Conservation (phyloP, 2,888 invertebrate species). For the Chrysotoxum bicinctum region DNA sequence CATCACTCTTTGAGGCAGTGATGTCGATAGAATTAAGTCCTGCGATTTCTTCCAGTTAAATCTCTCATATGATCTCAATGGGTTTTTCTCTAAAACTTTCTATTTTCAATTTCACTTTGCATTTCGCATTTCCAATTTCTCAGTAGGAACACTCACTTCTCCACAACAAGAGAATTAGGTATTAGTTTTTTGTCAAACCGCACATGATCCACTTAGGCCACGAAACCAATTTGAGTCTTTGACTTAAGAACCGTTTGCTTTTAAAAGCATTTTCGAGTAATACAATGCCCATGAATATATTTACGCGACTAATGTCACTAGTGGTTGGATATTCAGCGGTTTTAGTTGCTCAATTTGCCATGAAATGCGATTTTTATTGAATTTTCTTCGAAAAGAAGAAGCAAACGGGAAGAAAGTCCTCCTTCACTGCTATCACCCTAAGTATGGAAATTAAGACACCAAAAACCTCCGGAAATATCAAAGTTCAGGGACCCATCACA, state of each 20-base stretch:
- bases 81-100: no score
- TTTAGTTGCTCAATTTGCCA: slow-evolving; percentile 58
- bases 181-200: background rate
- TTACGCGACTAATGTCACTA: slow-evolving; percentile 28
- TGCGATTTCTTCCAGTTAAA: no score
- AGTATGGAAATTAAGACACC: background rate
- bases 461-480: background rate
- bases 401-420: background rate
- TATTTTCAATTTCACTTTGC: no score
- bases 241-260: background rate
- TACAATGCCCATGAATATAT: background rate
- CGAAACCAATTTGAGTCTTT: background rate
- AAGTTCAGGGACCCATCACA: background rate
- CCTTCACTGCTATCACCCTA: background rate
- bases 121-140: no score
- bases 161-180: background rate
- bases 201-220: background rate
- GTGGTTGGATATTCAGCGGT: slow-evolving; percentile 24
- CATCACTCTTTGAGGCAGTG: no score
- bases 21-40: no score
- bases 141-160: no score
- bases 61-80: no score
- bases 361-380: slow-evolving; percentile 65
- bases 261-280: slow-evolving; percentile 62
- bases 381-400: background rate